Base-by-base conservation (phyloP, 2,888 invertebrate genomes). In the Yponomeuta malinellus region DNA sequence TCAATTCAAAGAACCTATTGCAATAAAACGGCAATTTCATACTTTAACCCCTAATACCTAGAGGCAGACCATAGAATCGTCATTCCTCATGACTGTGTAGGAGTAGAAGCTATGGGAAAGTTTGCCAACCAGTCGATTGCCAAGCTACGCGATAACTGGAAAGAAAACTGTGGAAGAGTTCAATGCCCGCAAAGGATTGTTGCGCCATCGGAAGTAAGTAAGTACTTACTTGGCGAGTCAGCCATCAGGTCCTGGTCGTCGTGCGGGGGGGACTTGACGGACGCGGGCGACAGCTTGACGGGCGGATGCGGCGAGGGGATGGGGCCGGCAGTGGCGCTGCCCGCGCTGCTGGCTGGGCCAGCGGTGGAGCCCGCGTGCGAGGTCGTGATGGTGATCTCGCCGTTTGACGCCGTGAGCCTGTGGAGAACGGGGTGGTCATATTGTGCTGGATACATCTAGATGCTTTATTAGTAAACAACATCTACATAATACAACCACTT, bases 351-450 rank as follows among this genome's bases (percentile, higher is more conserved):
- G 43, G 86, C 88, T 74, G 96, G 89, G 0, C 85, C 85, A 68
- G 81, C 88, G 48, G 86, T 87, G 37, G 87, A 79, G 78, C 93
- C 93, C 71, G 94, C 94, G 79, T 95, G 94, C 64, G 96, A 95
- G 77, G 96, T 96, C 73, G 96, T 96, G 80, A 97, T 96, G 72
- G 96, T 96, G 75, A 97, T 94, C 90, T 97, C 97, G 52, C 96
- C 96, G 81, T 97, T 97, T 76, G 94, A 95, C 74, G 96, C 93
- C 74, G 95, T 94, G 77, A 96, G 93, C 93, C 96, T 94, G 87
- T 37, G 43, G 43, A 67, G 12, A 12, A 66, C 23, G n/a, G 29
- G n/a, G 31, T 59, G n/a, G 59, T 15, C 12, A 15, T 15, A 59
- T 3, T 3, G 10, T 10, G 59, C 59, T 59, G 59, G 59, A 37